phyloP scores from a whole-genome alignment of 2,113 vertebrate genomes.

The Notothenia rossii region DNA sequence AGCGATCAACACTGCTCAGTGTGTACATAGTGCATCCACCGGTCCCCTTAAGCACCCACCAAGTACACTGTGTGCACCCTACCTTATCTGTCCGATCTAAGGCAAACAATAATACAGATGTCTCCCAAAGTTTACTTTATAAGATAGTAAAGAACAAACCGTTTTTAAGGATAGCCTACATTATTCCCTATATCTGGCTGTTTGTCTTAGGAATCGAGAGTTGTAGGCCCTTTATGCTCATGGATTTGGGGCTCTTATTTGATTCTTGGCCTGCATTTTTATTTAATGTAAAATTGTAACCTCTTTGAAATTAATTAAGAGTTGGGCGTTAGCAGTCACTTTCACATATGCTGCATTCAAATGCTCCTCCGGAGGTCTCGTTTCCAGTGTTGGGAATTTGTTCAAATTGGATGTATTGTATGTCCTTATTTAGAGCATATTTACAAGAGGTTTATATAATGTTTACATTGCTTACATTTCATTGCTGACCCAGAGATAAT shows the following conservation, averaged over 20 bases:
- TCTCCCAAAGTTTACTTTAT: constrained; percentile 47
- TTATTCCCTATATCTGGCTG: no score
- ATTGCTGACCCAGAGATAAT: no score
- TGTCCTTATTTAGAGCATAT: no score
- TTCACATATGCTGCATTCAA: no score
- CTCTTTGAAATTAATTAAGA: no score
- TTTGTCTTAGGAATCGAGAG: neutral
- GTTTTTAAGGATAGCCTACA: neutral
- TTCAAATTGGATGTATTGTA: no score
- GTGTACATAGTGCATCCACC: constrained; percentile 78
- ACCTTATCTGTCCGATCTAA: constrained; percentile 21
- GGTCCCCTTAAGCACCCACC: constrained; percentile 63
- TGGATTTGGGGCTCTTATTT: neutral
- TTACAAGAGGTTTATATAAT: no score
- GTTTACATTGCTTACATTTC: no score
- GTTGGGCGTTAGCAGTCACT: no score
- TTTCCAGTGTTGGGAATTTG: no score
- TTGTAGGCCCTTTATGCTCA: neutral
- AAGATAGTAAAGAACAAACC: constrained; percentile 28
- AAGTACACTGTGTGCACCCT: constrained; percentile 61
- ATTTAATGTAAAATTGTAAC: no score
- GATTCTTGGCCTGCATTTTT: neutral
- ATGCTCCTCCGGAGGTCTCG: no score
- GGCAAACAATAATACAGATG: constrained; percentile 77
- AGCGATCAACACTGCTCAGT: constrained; percentile 54